Evolutionary conservation across 2,888 invertebrate species (phyloP), one percentile per base, ranked within the genome.

Genomic region (Acronicta aceris): DNA sequence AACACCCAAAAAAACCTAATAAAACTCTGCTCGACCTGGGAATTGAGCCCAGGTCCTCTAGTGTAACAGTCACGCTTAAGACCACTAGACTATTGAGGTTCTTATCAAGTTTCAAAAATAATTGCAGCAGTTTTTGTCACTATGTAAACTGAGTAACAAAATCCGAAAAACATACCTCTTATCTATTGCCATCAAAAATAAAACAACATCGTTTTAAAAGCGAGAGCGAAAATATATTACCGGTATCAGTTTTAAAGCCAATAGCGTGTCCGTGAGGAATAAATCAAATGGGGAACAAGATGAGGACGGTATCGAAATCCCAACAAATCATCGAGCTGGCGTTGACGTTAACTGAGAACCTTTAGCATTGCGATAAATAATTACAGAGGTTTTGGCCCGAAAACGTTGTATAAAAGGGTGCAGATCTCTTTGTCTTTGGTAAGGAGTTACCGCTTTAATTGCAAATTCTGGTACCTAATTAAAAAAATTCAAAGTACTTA

Each of bases 231-330:
- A 52, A 76, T 65, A 55, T 61, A 61, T 76, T 47, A 63, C 53
- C 57, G 56, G 51, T 76, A 70, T 76, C 67, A 63, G 49, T 65
- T 71, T 75, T 66, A 54, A 70, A 73, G 65, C 60, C 69, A 76
- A 76, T 80, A 72, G 73, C 71, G 65, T 70, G 68, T 59, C 41
- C 41, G 47, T 65, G 46, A 55, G 53, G 52, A 56, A 79, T 83
- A 84, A 81, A 83, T 84, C 84, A 75, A 58, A 74, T 43, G 49
- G 52, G 59, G 50, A 74, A 81, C 81, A 80, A 78, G 78, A 82
- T 76, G 79, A 76, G 79, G 66, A 71, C 62, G 60, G 56, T 83
- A 83, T 84, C 79, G 76, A 58, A 65, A 73, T 56, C 62, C 42
- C 65, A 70, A 81, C 81, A 83, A 84, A 84, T 84, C 84, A 84